Conservation (phyloP, 53 echinoderm and acorn worm genomes). For the Astropecten irregularis region DNA sequence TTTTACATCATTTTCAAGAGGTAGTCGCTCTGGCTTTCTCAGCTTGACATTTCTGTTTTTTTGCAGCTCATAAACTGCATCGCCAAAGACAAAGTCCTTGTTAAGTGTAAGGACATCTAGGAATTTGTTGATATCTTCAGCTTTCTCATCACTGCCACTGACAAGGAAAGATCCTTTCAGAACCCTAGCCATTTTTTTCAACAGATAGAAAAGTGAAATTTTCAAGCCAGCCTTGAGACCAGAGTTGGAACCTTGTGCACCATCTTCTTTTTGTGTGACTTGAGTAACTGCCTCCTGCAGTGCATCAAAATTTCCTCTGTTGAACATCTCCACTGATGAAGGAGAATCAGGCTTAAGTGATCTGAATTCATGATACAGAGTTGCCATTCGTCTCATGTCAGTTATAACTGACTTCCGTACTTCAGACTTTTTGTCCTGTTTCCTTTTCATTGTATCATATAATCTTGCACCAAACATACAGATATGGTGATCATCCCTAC, state of each 20-base stretch:
- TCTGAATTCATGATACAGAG: conserved; percentile 58
- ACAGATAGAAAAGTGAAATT: conserved; percentile 49
- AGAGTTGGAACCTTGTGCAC: neutral
- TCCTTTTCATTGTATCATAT: conserved; percentile 65
- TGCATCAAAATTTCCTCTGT: conserved; percentile 59
- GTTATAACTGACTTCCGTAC: conserved; percentile 76
- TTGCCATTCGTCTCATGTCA: conserved; percentile 69
- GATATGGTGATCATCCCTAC: conserved; percentile 28
- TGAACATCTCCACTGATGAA: conserved; percentile 55
- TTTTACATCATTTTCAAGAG: conserved; percentile 46
- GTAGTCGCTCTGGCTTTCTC: conserved; percentile 40
- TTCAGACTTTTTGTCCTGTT: conserved; percentile 59
- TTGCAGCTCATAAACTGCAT: conserved; percentile 24
- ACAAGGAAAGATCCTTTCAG: conserved; percentile 47
- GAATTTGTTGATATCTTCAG: conserved; percentile 42
- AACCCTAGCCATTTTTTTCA: conserved; percentile 60
- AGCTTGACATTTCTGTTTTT: conserved; percentile 48
- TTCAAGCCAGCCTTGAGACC: conserved; percentile 67
- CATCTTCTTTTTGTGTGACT: conserved; percentile 37
- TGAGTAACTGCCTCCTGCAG: conserved; percentile 68
- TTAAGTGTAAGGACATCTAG: conserved; percentile 40
- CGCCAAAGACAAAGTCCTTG: conserved; percentile 50
- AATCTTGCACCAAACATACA: conserved; percentile 52
- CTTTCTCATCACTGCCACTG: neutral
- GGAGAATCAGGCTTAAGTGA: neutral